phyloP scores from a whole-genome alignment of 1,140 invertebrate genomes.

The Ditylenchus dipsaci region DNA sequence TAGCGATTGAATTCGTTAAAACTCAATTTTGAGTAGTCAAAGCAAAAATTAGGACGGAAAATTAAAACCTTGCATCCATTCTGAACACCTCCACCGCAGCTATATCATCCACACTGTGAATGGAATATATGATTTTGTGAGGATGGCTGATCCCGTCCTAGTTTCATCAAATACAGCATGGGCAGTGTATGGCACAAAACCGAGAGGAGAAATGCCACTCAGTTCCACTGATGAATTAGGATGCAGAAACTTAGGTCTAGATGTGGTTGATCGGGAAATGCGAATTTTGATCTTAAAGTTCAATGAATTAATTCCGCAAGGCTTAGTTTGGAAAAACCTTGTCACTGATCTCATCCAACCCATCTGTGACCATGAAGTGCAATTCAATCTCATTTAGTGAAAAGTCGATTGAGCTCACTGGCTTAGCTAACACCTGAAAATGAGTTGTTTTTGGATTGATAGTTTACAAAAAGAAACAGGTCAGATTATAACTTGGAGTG shows the following conservation, averaged over 20 bases:
- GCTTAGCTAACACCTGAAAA: not conserved
- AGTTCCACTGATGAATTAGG: slow-evolving; percentile 1
- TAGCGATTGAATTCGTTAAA: too few species aligned
- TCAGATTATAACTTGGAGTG: too few species aligned
- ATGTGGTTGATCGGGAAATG: slow-evolving; percentile 7
- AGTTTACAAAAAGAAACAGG: too few species aligned
- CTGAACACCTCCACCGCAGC: slow-evolving; percentile 4
- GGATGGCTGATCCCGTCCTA: slow-evolving; percentile 1
- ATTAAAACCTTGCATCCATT: slow-evolving; percentile 14
- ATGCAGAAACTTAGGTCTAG: slow-evolving; percentile 8
- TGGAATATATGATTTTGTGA: slow-evolving; percentile 10
- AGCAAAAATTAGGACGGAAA: too few species aligned
- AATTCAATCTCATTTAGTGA: not conserved
- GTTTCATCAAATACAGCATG: slow-evolving; percentile 12
- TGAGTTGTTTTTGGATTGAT: not conserved
- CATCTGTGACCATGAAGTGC: not conserved
- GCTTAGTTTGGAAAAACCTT: slow-evolving; percentile 6
- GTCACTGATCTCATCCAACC: not conserved
- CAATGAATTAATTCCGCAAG: slow-evolving; percentile 2
- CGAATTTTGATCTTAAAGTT: slow-evolving; percentile 14
- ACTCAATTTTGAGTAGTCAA: too few species aligned
- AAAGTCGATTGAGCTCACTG: slow-evolving; percentile 1
- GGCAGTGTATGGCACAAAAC: slow-evolving; percentile 10
- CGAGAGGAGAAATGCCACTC: not conserved
- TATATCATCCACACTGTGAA: slow-evolving; percentile 15